Conservation (phyloP, 2,797 vertebrate species). For the Phoeniculus purpureus region DNA sequence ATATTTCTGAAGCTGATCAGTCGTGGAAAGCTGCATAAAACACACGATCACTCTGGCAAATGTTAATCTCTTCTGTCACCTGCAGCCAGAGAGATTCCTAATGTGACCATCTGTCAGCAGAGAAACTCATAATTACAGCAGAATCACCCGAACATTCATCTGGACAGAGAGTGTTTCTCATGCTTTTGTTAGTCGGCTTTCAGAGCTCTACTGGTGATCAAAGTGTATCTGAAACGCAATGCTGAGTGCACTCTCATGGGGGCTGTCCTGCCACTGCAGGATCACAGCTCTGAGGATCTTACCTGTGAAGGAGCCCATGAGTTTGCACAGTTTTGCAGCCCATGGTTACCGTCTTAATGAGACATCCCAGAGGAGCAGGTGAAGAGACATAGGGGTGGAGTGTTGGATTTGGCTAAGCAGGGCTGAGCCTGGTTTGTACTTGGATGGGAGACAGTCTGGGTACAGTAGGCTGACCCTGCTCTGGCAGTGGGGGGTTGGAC, state of each 20-base stretch:
- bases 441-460: no score
- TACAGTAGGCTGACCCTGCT: no score
- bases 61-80: not conserved
- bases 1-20: not conserved
- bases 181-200: not conserved
- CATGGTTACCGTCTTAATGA: no score
- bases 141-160: not conserved
- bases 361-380: no score
- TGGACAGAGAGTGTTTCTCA: not conserved
- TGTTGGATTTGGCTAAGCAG: no score
- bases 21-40: not conserved
- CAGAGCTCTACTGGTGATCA: not conserved
- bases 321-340: not conserved
- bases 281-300: not conserved
- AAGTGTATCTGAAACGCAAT: not conserved
- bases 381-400: no score
- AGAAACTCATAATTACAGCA: not conserved
- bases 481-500: no score
- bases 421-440: no score
- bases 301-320: not conserved
- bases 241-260: not conserved
- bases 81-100: not conserved
- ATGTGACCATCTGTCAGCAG: not conserved
- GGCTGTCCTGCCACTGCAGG: not conserved
- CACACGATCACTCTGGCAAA: not conserved